Conservation (phyloP, 1,140 invertebrate species). For the Trichonephila clavata region DNA sequence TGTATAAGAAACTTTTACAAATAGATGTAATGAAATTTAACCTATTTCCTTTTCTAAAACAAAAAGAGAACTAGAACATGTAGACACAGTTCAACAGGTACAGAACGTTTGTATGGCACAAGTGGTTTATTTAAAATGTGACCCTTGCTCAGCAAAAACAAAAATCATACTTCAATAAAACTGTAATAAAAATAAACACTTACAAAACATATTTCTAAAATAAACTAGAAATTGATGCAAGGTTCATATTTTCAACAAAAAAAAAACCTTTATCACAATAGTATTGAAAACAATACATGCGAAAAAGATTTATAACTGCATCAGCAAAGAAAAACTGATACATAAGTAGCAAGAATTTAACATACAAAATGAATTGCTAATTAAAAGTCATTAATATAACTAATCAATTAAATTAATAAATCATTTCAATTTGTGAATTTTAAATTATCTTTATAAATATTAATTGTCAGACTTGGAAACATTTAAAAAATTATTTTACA, state of each 20-base stretch:
- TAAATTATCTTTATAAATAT: no score
- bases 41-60: not conserved
- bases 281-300: not conserved
- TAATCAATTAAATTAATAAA: no score
- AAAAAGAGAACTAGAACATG: not conserved
- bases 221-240: conserved; percentile 6
- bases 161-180: not conserved
- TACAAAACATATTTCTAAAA: conserved; percentile 31
- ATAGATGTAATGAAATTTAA: not conserved
- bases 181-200: not conserved
- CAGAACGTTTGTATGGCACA: conserved; percentile 36
- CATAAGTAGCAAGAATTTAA: no score
- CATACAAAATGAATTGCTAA: no score
- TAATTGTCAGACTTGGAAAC: no score
- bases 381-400: no score
- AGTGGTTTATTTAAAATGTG: conserved; percentile 24
- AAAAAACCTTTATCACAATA: not conserved
- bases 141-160: not conserved
- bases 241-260: not conserved
- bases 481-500: no score
- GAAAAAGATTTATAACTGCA: not conserved
- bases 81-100: conserved; percentile 33
- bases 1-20: conserved; percentile 1
- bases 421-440: no score
- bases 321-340: no score